Base-by-base conservation (phyloP, 2,797 vertebrate genomes). In the Chromobotia macracanthus region DNA sequence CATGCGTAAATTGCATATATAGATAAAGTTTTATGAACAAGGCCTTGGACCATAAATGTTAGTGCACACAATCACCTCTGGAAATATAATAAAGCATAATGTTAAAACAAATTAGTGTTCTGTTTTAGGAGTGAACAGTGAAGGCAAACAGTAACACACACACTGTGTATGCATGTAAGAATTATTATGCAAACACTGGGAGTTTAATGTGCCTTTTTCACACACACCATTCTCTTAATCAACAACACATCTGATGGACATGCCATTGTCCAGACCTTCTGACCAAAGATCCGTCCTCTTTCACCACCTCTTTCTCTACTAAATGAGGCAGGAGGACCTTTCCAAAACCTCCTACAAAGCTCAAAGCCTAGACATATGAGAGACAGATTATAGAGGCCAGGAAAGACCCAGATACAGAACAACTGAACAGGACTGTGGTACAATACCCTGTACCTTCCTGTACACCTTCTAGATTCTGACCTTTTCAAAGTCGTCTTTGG, bases 401-500 rank as follows among this genome's bases (percentile, higher is more conserved):
- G 41, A 28, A 68, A 48, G 23, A 69, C 19, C 13, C 41, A 61
- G 61, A 74, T 56, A n/a, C 64, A 19, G 13, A n/a, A 55, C 31
- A 46, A 35, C 70, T 48, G 1, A 38, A 38, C 9, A 44, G 41
- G 11, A 44, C 41, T 44, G 35, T 38, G 19, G 58, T 15, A 11
- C 19, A 51, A 60, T 38, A 72, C 3, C 41, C 9, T n/a, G 15
- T 44, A 21, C 25, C 16, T 25, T 7, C 35, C 10, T 48, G 21
- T 8, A 31, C 21, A 2, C 2, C 44, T 13, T 41, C 11, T 31
- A 21, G 21, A 8, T 53, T 84, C 88, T 85, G 79, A 97, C 97
- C 97, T 96, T 94, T 92, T 97, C 94, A 84, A 98, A 99, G 93
- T 99, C 97, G 80, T 97, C 95, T 93, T 94, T 96, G 92, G 97